Evolutionary conservation across 2,113 vertebrate genomes (phyloP).

Genomic region (sheep (Ovis aries)): DNA sequence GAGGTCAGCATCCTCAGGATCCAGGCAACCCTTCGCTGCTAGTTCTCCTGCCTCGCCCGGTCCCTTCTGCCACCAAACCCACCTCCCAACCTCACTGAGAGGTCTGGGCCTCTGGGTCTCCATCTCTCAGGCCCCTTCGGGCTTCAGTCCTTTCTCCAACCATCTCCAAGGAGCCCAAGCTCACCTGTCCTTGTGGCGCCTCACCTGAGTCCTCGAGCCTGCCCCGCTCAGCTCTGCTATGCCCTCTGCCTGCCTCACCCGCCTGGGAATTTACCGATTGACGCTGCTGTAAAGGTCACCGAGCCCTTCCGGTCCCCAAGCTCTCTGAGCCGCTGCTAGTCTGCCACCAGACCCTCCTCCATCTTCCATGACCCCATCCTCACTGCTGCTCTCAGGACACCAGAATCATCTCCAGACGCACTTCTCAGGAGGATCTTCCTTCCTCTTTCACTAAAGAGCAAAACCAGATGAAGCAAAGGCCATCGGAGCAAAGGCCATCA

Average conservation of each 20-base stretch:
- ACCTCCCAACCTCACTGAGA: not conserved
- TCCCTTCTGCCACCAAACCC: not conserved
- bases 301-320: not conserved
- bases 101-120: not conserved
- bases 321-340: not conserved
- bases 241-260: not conserved
- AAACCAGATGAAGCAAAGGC: not conserved
- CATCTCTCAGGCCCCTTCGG: not conserved
- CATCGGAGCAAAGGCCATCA: not conserved
- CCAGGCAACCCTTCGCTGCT: not conserved
- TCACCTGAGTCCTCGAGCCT: not conserved
- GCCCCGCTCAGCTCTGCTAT: not conserved
- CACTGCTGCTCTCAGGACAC: not conserved
- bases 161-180: not conserved
- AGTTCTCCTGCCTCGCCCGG: not conserved
- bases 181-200: not conserved
- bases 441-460: not conserved
- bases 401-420: not conserved
- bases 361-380: too few relatives aligned
- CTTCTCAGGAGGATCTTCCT: not conserved
- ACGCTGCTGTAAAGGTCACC: not conserved
- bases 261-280: not conserved
- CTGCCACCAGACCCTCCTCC: not conserved
- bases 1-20: not conserved
- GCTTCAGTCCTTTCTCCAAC: not conserved